Evolutionary conservation across 2,113 vertebrate genomes (phyloP).

Genomic region (Leucoraja erinaceus): DNA sequence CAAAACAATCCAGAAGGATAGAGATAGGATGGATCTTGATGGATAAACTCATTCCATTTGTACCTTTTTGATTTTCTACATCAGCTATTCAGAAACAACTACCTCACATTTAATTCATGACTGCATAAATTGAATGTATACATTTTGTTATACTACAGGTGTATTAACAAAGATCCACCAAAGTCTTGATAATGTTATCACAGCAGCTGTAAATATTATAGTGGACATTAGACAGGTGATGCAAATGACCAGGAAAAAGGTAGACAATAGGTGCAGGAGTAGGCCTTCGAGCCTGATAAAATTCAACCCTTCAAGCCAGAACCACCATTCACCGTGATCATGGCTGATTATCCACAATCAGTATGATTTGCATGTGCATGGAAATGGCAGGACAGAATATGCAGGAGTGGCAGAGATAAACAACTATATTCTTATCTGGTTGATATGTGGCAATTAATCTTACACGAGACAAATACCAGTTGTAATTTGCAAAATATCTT

Average conservation of each 20-base stretch:
- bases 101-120: not conserved
- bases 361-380: not conserved
- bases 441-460: not conserved
- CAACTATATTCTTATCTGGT: not conserved
- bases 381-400: not conserved
- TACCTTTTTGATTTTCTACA: not conserved
- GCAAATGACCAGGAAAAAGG: constrained; percentile 8
- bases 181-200: not conserved
- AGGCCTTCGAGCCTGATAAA: too few relatives aligned
- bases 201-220: not conserved
- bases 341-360: too few relatives aligned
- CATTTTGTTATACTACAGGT: not conserved
- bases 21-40: not conserved
- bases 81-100: not conserved
- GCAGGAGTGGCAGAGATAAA: not conserved
- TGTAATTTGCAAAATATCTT: not conserved
- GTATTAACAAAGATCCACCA: not conserved
- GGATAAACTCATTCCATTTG: not conserved
- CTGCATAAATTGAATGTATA: not conserved
- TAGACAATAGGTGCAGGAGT: too few relatives aligned
- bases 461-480: not conserved
- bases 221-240: not conserved
- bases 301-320: too few relatives aligned
- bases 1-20: not conserved
- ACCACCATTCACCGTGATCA: too few relatives aligned